Evolutionary conservation across 2,888 invertebrate genomes (phyloP).

Genomic region (Lissonota sp.): DNA sequence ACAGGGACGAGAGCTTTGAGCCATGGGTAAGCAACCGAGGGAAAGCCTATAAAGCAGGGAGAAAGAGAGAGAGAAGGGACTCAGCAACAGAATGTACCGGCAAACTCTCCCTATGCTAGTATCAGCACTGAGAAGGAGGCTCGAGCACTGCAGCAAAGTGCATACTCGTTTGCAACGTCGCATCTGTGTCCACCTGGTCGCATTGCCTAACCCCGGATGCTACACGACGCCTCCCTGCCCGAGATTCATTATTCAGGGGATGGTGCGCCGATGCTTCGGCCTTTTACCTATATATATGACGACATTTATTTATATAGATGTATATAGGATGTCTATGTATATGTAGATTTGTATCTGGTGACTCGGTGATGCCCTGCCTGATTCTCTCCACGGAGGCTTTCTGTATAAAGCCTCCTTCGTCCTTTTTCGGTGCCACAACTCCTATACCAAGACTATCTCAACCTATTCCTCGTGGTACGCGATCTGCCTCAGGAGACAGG

Average conservation of each 20-base stretch:
- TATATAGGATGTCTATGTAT: constrained; percentile 8
- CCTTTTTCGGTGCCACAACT: background rate
- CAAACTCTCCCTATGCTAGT: constrained; percentile 12
- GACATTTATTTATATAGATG: background rate
- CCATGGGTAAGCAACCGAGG: constrained; percentile 49
- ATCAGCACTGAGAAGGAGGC: constrained; percentile 60
- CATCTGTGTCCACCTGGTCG: constrained; percentile 66
- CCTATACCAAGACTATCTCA: background rate
- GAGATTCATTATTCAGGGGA: constrained; percentile 65
- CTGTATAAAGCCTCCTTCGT: background rate
- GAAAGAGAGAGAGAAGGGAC: constrained; percentile 1
- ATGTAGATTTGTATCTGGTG: constrained; percentile 11
- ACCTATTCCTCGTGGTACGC: constrained; percentile 30
- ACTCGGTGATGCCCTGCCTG: constrained; percentile 23
- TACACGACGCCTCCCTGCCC: constrained; percentile 26
- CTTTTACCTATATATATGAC: constrained; percentile 15
- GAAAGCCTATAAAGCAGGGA: constrained; percentile 38
- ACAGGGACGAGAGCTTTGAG: constrained; percentile 13
- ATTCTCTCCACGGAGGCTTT: constrained; percentile 22
- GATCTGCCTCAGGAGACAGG: constrained; percentile 48
- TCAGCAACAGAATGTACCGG: constrained; percentile 31
- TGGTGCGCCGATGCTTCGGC: constrained; percentile 47
- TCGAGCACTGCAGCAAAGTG: constrained; percentile 65
- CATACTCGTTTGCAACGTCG: constrained; percentile 62
- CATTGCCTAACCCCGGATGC: constrained; percentile 47